phyloP scores from a whole-genome alignment of 2,113 vertebrate species.

The Tretioscincus oriximinensis region DNA sequence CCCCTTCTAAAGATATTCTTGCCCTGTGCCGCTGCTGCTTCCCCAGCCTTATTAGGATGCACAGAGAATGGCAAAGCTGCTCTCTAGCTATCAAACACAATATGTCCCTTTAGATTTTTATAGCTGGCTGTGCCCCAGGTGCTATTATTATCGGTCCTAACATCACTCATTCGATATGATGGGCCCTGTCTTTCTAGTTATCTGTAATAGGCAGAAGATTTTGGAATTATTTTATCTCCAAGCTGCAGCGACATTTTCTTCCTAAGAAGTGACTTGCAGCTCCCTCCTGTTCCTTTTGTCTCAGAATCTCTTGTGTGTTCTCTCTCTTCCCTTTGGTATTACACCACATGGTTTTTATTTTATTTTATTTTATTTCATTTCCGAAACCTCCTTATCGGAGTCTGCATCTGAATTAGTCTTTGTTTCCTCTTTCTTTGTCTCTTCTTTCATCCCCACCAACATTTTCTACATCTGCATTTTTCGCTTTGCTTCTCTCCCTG shows the following conservation, averaged over 20 bases:
- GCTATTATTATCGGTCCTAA: constrained; percentile 46
- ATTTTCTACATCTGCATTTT: neutral
- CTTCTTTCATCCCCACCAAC: neutral
- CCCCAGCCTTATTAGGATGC: constrained; percentile 36
- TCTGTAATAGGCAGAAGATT: constrained; percentile 52
- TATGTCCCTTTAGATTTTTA: constrained; percentile 50
- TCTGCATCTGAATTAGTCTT: constrained; percentile 1
- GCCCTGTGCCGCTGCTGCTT: constrained; percentile 4
- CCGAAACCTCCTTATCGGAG: neutral
- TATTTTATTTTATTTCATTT: constrained; percentile 4
- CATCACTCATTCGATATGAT: constrained; percentile 55
- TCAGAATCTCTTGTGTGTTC: constrained; percentile 14
- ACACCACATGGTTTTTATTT: neutral
- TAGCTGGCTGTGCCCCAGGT: constrained; percentile 44
- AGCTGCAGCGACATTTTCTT: constrained; percentile 42
- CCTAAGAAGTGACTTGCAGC: constrained; percentile 37
- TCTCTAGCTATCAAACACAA: constrained; percentile 50
- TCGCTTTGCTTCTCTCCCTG: neutral
- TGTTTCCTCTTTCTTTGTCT: neutral
- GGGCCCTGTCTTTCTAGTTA: constrained; percentile 56
- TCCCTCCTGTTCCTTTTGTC: constrained; percentile 24
- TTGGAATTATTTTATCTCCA: constrained; percentile 61
- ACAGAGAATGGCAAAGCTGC: constrained; percentile 34
- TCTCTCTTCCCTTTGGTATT: constrained; percentile 25
- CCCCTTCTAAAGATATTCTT: constrained; percentile 32